phyloP scores from a whole-genome alignment of 1,140 invertebrate genomes.

The Dolichoris vasculosae region DNA sequence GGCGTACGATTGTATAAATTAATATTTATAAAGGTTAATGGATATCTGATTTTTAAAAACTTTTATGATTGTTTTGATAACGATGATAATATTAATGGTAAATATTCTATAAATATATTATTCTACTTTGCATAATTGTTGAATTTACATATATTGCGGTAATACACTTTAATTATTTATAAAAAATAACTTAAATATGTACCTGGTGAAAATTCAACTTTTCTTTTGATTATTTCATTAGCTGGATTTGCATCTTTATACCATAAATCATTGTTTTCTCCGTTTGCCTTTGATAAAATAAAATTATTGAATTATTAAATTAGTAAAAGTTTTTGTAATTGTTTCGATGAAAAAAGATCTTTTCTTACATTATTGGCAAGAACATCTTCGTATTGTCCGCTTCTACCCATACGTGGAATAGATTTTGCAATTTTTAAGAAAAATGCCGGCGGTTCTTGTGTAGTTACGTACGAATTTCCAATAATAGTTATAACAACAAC shows the following conservation, averaged over 20 bases:
- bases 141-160: too few species aligned
- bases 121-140: too few species aligned
- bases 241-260: slow-evolving; percentile 46
- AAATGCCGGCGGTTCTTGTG: slow-evolving; percentile 67
- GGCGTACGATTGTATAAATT: background rate
- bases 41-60: too few species aligned
- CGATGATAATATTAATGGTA: too few species aligned
- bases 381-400: slow-evolving; percentile 74
- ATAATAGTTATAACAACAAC: background rate
- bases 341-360: background rate
- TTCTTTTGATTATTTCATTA: slow-evolving; percentile 56
- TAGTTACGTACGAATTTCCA: slow-evolving; percentile 22
- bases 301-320: slow-evolving; percentile 2
- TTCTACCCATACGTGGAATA: slow-evolving; percentile 69
- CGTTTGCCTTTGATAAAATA: slow-evolving; percentile 5
- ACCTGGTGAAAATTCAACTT: slow-evolving; percentile 52
- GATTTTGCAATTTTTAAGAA: slow-evolving; percentile 74
- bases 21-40: background rate
- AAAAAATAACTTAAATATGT: slow-evolving; percentile 37
- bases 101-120: too few species aligned
- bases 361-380: slow-evolving; percentile 60
- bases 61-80: too few species aligned
- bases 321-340: background rate
- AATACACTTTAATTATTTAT: too few species aligned
- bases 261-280: background rate